Percentiles rank a stretch among this genome's conserved stretches.
These are phyloP conservation scores for Trematomus bernacchii DNA, from an alignment of 2,797 vertebrate species.

Conservation along the genomic window DNA sequence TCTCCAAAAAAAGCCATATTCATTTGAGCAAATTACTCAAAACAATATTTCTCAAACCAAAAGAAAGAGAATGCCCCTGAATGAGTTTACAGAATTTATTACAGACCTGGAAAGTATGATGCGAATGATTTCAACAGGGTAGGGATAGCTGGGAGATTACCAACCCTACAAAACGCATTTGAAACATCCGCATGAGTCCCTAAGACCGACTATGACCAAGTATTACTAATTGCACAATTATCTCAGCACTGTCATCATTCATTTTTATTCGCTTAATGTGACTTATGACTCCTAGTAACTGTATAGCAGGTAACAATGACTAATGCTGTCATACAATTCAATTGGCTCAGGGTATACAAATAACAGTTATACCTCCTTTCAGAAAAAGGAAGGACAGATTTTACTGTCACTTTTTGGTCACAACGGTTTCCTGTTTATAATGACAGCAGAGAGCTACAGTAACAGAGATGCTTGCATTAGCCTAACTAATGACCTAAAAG, in stretches of 20 bases:
- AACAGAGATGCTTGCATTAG: conserved; percentile 4
- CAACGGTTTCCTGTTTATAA: neutral
- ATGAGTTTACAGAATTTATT: conserved; percentile 33
- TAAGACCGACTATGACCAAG: neutral
- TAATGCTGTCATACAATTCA: no score
- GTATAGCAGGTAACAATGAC: no score
- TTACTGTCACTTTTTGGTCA: neutral
- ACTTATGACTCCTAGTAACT: neutral
- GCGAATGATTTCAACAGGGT: neutral
- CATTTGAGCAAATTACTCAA: no score
- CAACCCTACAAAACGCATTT: neutral
- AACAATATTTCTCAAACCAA: no score
- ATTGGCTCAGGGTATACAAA: no score
- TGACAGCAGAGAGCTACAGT: neutral
- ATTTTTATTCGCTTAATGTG: neutral
- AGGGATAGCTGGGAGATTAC: neutral
- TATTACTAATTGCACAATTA: conserved; percentile 8
- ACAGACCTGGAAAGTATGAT: conserved; percentile 19
- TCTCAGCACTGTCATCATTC: neutral
- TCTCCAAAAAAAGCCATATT: no score
- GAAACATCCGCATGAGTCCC: neutral
- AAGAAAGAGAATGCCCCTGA: neutral
- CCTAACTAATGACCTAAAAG: conserved; percentile 1
- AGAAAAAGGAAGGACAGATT: neutral
- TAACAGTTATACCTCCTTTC: no score